phyloP scores from a whole-genome alignment of 2,888 invertebrate genomes.

The Phaonia tiefii region DNA sequence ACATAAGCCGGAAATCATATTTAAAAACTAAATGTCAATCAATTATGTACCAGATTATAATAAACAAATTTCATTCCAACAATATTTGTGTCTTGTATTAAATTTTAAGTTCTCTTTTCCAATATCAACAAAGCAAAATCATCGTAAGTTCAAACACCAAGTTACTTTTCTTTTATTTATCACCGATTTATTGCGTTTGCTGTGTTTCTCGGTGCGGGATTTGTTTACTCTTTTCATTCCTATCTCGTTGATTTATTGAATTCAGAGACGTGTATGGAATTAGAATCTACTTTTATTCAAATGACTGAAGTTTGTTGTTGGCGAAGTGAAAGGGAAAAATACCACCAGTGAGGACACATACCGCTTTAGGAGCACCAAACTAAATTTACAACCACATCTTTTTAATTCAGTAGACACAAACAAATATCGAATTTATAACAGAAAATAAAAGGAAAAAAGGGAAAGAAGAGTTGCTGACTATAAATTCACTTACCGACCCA shows the following conservation, averaged over 20 bases:
- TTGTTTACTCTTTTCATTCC: conserved; percentile 27
- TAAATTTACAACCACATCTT: background rate
- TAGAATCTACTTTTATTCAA: conserved; percentile 62
- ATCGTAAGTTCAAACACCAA: conserved; percentile 55
- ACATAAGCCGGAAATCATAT: too few relatives aligned
- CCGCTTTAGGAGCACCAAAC: too few relatives aligned
- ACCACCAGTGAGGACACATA: background rate
- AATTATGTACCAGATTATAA: too few relatives aligned
- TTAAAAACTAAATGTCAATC: too few relatives aligned
- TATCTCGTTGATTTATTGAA: conserved; percentile 65
- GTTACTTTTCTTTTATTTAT: conserved; percentile 46
- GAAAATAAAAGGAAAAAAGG: too few relatives aligned
- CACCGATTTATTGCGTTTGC: background rate
- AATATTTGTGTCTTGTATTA: too few relatives aligned
- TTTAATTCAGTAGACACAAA: background rate
- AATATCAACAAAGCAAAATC: conserved; percentile 38
- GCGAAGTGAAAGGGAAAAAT: conserved; percentile 20
- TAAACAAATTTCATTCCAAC: too few relatives aligned
- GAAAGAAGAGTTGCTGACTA: too few relatives aligned
- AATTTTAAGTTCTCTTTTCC: conserved; percentile 1
- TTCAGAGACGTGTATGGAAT: conserved; percentile 63
- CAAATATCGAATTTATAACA: too few relatives aligned
- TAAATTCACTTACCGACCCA: too few relatives aligned
- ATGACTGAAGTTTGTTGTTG: conserved; percentile 61
- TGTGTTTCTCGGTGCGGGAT: background rate